Base-by-base conservation (phyloP, 2,888 invertebrate genomes). In the Melinaea menophilus region DNA sequence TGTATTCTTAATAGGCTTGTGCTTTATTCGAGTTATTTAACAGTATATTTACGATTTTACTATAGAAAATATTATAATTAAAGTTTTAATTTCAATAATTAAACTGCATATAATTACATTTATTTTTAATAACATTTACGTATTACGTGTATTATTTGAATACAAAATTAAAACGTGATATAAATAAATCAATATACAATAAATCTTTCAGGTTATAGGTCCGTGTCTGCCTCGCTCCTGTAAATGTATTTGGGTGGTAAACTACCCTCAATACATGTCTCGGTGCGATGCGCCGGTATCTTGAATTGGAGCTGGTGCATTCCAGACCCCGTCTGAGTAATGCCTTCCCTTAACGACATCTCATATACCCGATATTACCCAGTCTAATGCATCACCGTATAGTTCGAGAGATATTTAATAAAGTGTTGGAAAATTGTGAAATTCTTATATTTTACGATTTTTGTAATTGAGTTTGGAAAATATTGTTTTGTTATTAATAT, bases 271-370 rank as follows among this genome's bases (percentile, higher is more conserved):
- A 66, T 66, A 68, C 59, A 76, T 75, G 75, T 77, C 75, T 77
- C 75, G 78, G 73, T 75, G 75, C 74, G 73, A 71, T 71, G 74
- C 72, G 73, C 34, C 51, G 70, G 74, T 71, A 73, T 75, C 75
- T 74, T 74, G 77, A 79, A 81, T 82, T 80, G 80, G 82, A 80
- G 82, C 78, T 80, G 78, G 81, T 79, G 82, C 77, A 84, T 83
- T 82, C 82, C 82, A 79, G 74, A 65, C 51, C 63, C 47, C 47
- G 70, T 64, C 72, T 80, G 80, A 81, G 79, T 81, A 82, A 84
- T 80, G 81, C 5, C 55, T 73, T 75, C 76, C 46, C 79, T 78
- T 84, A 83, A 85, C 81, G 82, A 81, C 78, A 73, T 65, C 59
- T 61, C 46, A 48, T 56, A 51, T 51, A 51, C 51, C 33, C 58